Percentiles rank a stretch among this genome's conserved stretches.
Evolutionary conservation across 2,888 invertebrate species (phyloP).

Genomic region (Loripinus fragilis): DNA sequence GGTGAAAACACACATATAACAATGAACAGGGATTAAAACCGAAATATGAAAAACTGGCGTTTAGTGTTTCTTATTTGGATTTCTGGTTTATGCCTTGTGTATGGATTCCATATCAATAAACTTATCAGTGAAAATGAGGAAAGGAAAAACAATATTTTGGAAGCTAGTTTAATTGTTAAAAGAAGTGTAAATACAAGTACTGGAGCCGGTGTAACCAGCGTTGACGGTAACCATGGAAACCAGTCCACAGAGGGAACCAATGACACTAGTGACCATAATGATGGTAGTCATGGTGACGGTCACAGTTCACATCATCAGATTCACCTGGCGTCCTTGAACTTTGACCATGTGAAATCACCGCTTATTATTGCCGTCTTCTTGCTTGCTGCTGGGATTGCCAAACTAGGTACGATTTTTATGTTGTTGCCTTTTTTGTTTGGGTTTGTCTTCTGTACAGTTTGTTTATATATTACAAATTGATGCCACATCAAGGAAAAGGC

Average conservation of each 20-base stretch:
- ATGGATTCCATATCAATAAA: background rate
- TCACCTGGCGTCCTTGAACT: conserved; percentile 81
- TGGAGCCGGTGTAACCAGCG: background rate
- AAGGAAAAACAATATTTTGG: background rate
- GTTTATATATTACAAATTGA: too few relatives aligned
- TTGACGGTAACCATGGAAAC: conserved; percentile 7
- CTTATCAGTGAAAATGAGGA: background rate
- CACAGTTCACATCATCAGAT: conserved; percentile 63
- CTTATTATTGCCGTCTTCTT: conserved; percentile 84
- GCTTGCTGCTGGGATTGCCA: conserved; percentile 84
- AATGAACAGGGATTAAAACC: too few relatives aligned
- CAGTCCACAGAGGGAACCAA: background rate
- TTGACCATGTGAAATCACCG: conserved; percentile 83
- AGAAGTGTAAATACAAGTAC: background rate
- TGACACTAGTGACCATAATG: background rate
- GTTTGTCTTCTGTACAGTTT: too few relatives aligned
- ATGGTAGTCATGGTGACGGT: background rate
- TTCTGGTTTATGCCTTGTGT: background rate
- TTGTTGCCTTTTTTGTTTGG: too few relatives aligned
- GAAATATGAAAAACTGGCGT: background rate
- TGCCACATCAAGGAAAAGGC: too few relatives aligned
- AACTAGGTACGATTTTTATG: too few relatives aligned
- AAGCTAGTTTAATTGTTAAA: background rate
- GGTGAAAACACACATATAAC: too few relatives aligned
- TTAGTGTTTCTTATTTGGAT: background rate